A percentile compares a stretch with the other conserved stretches of the same genome.
Conservation (phyloP, 2,888 invertebrate species). For the Serrognathus titanus region DNA sequence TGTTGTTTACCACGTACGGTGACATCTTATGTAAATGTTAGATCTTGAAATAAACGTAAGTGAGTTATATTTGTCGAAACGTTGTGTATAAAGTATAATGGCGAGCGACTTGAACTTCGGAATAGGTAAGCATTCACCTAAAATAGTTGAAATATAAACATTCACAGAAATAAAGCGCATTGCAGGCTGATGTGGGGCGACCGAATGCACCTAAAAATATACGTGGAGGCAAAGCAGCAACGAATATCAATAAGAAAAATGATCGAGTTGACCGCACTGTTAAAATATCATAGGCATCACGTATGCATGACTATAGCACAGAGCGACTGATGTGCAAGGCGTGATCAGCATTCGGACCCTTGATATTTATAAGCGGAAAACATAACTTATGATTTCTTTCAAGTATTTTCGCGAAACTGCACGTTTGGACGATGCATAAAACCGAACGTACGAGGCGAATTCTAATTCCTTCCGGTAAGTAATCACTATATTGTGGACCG, state of each 20-base stretch:
- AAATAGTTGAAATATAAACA: too few relatives aligned
- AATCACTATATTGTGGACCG: too few relatives aligned
- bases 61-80: too few relatives aligned
- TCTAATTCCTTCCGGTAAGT: too few relatives aligned
- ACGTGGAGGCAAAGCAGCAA: neutral
- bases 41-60: too few relatives aligned
- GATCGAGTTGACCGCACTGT: slow-evolving; percentile 14
- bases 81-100: too few relatives aligned
- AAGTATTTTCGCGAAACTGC: slow-evolving; percentile 1
- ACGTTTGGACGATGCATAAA: neutral
- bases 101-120: too few relatives aligned
- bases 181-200: neutral
- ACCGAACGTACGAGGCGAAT: too few relatives aligned
- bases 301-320: slow-evolving; percentile 21
- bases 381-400: slow-evolving; percentile 8
- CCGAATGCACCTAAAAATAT: neutral
- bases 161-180: too few relatives aligned
- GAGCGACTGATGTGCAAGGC: neutral
- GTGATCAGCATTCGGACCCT: slow-evolving; percentile 5
- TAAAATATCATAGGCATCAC: slow-evolving; percentile 17
- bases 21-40: too few relatives aligned
- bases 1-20: too few relatives aligned
- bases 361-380: slow-evolving; percentile 11
- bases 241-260: slow-evolving; percentile 4
- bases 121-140: too few relatives aligned